Percentiles rank a stretch among this genome's conserved stretches.
Conservation (phyloP, 2,113 vertebrate species). For the Notarius quadriscutis region DNA sequence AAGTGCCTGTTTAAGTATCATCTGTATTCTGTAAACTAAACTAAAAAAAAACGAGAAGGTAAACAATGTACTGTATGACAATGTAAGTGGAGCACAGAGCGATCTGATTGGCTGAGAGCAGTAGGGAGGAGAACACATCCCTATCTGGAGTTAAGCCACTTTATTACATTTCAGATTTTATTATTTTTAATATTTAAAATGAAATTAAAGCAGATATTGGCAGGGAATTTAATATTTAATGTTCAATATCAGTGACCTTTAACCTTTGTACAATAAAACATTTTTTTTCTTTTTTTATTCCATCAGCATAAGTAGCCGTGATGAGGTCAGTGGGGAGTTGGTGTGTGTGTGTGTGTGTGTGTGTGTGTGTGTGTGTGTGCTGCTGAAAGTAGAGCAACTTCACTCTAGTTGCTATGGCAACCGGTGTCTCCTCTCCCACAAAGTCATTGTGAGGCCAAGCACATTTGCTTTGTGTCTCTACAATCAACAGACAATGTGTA, state of each 20-base stretch:
- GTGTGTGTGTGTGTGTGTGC: neutral
- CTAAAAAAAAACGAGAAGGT: too few species aligned
- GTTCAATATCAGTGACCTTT: neutral
- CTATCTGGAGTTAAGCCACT: neutral
- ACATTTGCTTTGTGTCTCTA: too few species aligned
- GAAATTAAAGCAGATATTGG: neutral
- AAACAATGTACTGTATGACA: neutral
- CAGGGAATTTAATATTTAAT: neutral
- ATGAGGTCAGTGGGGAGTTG: neutral
- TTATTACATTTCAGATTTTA: neutral
- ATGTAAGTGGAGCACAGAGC: neutral
- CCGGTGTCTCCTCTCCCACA: slow-evolving; percentile 41
- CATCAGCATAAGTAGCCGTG: neutral
- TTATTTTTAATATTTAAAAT: neutral
- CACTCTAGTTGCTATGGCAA: slow-evolving; percentile 53
- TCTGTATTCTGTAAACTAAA: too few species aligned
- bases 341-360: slow-evolving; percentile 2
- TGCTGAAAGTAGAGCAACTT: neutral
- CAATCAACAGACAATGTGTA: too few species aligned
- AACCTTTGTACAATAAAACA: neutral
- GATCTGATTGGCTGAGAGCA: neutral
- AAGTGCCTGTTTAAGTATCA: too few species aligned
- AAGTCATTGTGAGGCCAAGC: slow-evolving; percentile 47
- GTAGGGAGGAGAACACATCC: neutral
- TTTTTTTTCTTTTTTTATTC: neutral